phyloP scores from a whole-genome alignment of 2,113 vertebrate species.

The Osmerus eperlanus region DNA sequence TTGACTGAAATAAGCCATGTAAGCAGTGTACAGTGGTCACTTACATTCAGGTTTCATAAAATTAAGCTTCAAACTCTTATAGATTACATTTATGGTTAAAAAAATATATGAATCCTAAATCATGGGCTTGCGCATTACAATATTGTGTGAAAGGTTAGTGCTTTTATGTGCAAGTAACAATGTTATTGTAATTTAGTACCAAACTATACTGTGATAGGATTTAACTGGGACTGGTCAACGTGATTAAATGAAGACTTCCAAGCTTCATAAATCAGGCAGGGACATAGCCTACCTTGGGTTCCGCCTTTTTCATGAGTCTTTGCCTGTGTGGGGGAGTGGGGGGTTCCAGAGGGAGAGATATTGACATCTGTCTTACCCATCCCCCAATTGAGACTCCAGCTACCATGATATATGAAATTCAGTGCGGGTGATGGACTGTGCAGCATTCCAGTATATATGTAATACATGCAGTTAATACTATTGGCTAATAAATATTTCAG shows the following conservation, averaged over 20 bases:
- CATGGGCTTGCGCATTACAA: too few species aligned
- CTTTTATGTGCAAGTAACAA: too few species aligned
- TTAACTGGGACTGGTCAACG: too few species aligned
- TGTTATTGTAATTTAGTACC: too few species aligned
- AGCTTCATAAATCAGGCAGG: too few species aligned
- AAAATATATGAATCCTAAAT: too few species aligned
- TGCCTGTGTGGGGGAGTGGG: conserved; percentile 17
- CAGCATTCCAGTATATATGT: not conserved
- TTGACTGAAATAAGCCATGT: not conserved
- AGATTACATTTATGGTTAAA: too few species aligned
- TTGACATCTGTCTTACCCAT: conserved; percentile 33
- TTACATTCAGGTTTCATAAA: not conserved
- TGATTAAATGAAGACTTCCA: too few species aligned
- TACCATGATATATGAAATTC: conserved; percentile 1
- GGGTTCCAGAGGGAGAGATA: conserved; percentile 30
- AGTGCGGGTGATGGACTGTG: not conserved
- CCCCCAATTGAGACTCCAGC: conserved; percentile 17
- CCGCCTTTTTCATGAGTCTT: conserved; percentile 30
- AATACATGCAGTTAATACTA: not conserved
- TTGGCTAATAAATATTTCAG: conserved; percentile 1
- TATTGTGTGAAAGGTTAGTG: too few species aligned
- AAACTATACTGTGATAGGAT: too few species aligned
- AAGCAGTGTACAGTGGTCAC: not conserved
- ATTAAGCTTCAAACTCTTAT: not conserved
- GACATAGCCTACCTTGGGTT: too few species aligned